phyloP scores from a whole-genome alignment of 2,888 invertebrate species.

The Encarsia formosa region DNA sequence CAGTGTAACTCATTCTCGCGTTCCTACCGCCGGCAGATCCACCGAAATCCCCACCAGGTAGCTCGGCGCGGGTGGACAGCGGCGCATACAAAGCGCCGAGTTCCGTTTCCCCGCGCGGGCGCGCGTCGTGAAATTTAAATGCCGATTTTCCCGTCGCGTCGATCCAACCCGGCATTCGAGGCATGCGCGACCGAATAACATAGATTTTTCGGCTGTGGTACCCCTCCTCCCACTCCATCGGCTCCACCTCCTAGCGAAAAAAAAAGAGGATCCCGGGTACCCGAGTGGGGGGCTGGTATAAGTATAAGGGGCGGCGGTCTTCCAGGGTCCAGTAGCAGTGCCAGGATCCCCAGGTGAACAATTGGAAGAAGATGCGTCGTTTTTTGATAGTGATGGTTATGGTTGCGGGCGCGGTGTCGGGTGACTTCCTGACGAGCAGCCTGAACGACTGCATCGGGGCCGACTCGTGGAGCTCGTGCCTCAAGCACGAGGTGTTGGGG shows the following conservation, averaged over 20 bases:
- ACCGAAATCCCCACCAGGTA: not conserved
- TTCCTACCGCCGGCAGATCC: no score
- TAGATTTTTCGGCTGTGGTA: conserved; percentile 37
- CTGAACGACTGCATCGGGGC: conserved; percentile 69
- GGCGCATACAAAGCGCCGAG: conserved; percentile 29
- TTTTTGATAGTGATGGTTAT: conserved; percentile 33
- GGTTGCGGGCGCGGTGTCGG: conserved; percentile 52
- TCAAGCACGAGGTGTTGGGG: conserved; percentile 72
- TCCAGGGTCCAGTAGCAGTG: no score
- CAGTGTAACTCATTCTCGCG: no score
- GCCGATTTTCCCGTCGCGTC: conserved; percentile 46
- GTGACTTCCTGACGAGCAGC: conserved; percentile 42
- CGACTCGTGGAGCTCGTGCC: conserved; percentile 65
- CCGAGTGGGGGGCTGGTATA: not conserved
- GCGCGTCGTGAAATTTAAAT: conserved; percentile 50
- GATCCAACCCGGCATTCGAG: conserved; percentile 46
- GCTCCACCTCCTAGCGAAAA: no score
- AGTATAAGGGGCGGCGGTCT: conserved; percentile 11
- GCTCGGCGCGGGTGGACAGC: not conserved
- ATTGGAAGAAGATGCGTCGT: conserved; percentile 35
- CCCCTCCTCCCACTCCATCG: not conserved
- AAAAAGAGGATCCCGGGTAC: not conserved
- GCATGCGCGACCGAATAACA: conserved; percentile 52
- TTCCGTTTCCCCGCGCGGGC: conserved; percentile 49
- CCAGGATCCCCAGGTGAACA: no score